Base-by-base conservation (phyloP, 2,797 vertebrate species). In the Ambastaia sidthimunki region DNA sequence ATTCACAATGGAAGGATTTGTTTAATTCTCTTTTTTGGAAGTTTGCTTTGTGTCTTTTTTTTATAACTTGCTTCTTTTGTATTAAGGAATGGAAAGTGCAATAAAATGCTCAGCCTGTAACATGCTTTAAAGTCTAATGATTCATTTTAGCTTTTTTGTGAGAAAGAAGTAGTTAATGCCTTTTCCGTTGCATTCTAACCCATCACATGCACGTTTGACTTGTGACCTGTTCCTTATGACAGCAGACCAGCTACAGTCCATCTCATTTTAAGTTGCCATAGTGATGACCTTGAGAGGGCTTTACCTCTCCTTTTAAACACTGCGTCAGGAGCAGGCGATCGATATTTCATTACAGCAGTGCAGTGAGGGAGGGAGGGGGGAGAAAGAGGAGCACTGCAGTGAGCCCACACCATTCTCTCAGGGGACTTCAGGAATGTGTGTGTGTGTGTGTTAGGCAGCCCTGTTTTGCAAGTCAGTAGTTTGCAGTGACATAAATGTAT, bases 271-370 rank as follows among this genome's bases (percentile, higher is more conserved):
- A 69, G 93, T 95, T 94, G 89, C 91, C 89, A 90, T 93, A 87
- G 93, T 71, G 66, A 94, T 93, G 92, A 94, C 93, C 93, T 94
- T 95, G 93, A 88, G 73, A 74, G 44, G 55, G 34, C 60, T 77
- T 86, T 88, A 86, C 54, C 82, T 63, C 55, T 48, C 48, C 50
- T 83, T 89, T 88, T 89, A 86, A 84, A 85, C 82, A 93, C 91
- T 94, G 93, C 92, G 88, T 92, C 92, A 92, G 89, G 90, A 90
- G 88, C 87, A 55, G 88, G 86, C 91, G 89, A 93, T 95, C 94
- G 92, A 95, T 95, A 94, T 92, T 93, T 91, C 92, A 94, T 94
- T 94, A 93, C 92, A 92, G 84, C 86, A 84, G 89, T 90, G 91
- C 86, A 90, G 90, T n/a, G 76, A 80, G 71, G 57, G 86, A 82